Evolutionary conservation across 1,140 invertebrate species (phyloP), one percentile per base, ranked within the genome.

Genomic region (Tenebrio molitor): DNA sequence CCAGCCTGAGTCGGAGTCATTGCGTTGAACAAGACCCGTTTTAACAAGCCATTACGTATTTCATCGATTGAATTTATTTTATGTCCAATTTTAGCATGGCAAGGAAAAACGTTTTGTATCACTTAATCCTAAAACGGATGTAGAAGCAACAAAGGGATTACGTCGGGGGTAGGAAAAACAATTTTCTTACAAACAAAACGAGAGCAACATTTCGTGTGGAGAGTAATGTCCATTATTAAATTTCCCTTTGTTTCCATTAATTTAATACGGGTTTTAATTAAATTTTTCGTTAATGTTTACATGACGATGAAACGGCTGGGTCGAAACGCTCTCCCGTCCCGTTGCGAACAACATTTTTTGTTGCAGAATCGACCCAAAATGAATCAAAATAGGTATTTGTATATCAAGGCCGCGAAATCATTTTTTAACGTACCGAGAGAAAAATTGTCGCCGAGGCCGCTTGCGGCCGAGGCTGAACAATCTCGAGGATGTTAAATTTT

Each of bases 141-240:
- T 33, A 5, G 4, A 33, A 10, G 10, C 10, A 33, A 33, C 29
- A 33, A 33, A 33, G 29, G 29, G 29, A 33, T 33, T 33, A 33
- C 29, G 29, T n/a, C 4, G 10, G 10, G 29, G 29, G 29, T 33
- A 33, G 29, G 4, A 10, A 33, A 33, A 33, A 33, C 29, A 33
- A 33, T 33, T 33, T 33, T 33, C 29, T 33, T 33, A 33, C 29
- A 5, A 33, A 33, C 29, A 53, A 53, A 53, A 19, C 46, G 16
- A 17, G 3, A n/a, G 6, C 16, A 53, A 53, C 8, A 16, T 19
- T 19, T 19, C 16, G 10, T 53, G 16, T 14, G 8, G 46, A 23
- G 46, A 53, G n/a, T 16, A 19, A 19, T 53, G 12, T 44, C n/a
- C 16, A 16, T 53, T 53, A 19, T 53, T 53, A 53, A 53, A 16